Evolutionary conservation across 2,888 invertebrate species (phyloP), one percentile per base, ranked within the genome.

Genomic region (Lasioglossum lativentre): DNA sequence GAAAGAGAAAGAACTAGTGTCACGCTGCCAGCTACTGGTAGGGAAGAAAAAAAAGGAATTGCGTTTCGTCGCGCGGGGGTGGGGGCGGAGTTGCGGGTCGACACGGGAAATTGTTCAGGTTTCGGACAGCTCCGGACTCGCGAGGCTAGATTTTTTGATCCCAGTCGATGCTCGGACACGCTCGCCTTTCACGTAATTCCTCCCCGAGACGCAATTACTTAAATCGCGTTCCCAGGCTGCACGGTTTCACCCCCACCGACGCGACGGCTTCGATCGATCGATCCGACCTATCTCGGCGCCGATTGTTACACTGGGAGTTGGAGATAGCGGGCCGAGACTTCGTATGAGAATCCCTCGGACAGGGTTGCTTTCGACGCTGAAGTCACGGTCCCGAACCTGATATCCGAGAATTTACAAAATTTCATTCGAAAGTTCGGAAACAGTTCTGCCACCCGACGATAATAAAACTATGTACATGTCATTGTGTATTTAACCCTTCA

Each of bases 221-320:
- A 59, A 82, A 59, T 73, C 63, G 63, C 63, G 63, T 19, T 63
- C 30, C 30, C 30, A 16, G 63, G 63, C 30, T 30, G 30, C 19
- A 45, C 19, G 77, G 27, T 68, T 56, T 76, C 75, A 23, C 30
- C 30, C 34, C 66, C n/a, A n/a, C n/a, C n/a, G n/a, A n/a, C n/a
- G n/a, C 68, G 4, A 23, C 45, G 27, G 38, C 38, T 75, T 38
- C 75, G 47, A 72, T 81, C 75, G 47, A 70, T 74, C 82, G 42
- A 47, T 66, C 80, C 42, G 42, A 4, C 56, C 78, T 66, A 42
- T 74, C 66, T 68, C 52, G 42, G 34, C 72, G 38, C 30, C 63
- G n/a, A 78, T 47, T 38, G 66, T 42, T 72, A 34, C 30, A 10
- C 30, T 59, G 40, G 23, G 19, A 68, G 38, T 68, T n/a, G 19